These are phyloP conservation scores for Perodicticus potto DNA, from an alignment of 2,797 vertebrate genomes.

Conservation along the genomic window DNA sequence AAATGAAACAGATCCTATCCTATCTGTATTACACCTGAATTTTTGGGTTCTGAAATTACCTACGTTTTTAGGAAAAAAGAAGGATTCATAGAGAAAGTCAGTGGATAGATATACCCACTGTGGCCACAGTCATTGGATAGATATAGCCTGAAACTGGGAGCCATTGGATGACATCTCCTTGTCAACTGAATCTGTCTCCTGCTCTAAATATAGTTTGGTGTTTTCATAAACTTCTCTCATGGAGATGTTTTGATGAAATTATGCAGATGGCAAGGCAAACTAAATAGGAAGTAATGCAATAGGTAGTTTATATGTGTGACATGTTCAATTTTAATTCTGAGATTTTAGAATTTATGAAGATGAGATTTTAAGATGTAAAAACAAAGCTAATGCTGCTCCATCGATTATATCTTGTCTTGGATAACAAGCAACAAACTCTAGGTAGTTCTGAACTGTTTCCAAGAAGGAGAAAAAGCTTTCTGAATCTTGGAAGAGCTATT, in stretches of 20 bases:
- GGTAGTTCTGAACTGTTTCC: background rate
- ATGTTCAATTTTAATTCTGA: slow-evolving; percentile 42
- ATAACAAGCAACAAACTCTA: background rate
- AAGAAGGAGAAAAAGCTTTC: background rate
- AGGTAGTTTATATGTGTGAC: background rate
- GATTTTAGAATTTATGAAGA: background rate
- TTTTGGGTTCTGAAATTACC: slow-evolving; percentile 42
- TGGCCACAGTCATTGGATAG: background rate
- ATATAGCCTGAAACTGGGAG: background rate
- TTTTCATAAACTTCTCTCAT: background rate
- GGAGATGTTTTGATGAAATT: slow-evolving; percentile 30
- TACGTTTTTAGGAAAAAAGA: background rate
- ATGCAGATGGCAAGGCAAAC: slow-evolving; percentile 12
- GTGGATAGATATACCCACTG: too few species aligned
- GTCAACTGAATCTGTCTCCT: background rate
- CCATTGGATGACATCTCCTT: background rate
- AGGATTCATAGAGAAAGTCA: background rate
- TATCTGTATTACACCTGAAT: background rate
- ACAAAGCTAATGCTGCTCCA: background rate
- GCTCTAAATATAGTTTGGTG: background rate
- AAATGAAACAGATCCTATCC: slow-evolving; percentile 21
- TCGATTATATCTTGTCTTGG: background rate
- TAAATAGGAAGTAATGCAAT: background rate
- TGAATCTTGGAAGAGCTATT: background rate
- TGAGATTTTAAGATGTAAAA: slow-evolving; percentile 41